Evolutionary conservation across 2,797 vertebrate species (phyloP).

Genomic region (Varecia variegata): DNA sequence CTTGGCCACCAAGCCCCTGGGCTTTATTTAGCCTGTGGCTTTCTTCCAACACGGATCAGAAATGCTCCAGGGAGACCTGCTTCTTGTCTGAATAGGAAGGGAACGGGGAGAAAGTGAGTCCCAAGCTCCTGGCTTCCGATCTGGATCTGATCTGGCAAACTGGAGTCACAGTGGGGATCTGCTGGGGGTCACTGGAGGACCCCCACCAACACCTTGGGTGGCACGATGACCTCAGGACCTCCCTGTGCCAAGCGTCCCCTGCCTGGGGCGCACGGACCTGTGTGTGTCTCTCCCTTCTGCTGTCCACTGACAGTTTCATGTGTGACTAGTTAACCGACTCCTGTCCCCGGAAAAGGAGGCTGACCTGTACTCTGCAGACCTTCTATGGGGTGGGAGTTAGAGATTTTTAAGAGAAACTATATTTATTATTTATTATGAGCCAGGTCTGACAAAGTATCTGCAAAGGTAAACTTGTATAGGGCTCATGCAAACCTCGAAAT

Average conservation of each 20-base stretch:
- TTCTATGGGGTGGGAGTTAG: neutral
- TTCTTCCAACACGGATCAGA: neutral
- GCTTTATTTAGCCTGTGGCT: neutral
- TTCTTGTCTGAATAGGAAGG: neutral
- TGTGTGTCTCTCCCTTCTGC: neutral
- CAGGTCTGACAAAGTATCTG: neutral
- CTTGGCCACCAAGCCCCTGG: neutral
- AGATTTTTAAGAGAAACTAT: neutral
- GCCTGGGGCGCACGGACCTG: fast-evolving
- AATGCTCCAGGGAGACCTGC: neutral
- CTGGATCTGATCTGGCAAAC: neutral
- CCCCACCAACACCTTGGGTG: fast-evolving
- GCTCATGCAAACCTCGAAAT: neutral
- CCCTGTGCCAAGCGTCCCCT: fast-evolving
- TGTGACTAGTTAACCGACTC: neutral
- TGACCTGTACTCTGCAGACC: neutral
- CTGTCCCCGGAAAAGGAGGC: fast-evolving
- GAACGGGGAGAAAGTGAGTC: neutral
- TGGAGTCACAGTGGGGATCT: neutral
- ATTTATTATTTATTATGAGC: neutral
- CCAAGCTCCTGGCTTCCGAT: neutral
- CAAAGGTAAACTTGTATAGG: neutral
- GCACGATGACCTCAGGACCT: neutral
- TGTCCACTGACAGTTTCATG: fast-evolving
- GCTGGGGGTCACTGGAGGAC: neutral